These are phyloP conservation scores for Hirtodrosophila cameraria DNA, from an alignment of 2,888 invertebrate species.

Conservation along the genomic window DNA sequence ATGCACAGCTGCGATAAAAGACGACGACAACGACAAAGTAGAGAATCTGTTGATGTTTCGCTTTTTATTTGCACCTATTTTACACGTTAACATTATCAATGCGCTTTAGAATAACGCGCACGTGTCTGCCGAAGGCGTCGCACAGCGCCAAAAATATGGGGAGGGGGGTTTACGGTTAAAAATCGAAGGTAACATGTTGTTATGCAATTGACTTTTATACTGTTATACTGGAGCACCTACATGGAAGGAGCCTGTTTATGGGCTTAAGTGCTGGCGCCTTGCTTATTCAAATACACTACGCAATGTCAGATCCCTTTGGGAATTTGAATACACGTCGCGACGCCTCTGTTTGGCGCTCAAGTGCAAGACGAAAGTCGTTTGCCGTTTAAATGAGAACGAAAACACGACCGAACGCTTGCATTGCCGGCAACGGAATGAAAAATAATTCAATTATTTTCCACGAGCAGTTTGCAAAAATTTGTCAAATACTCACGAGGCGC, in stretches of 20 bases:
- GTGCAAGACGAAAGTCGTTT: conserved; percentile 17
- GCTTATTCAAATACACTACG: background rate
- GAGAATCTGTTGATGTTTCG: conserved; percentile 28
- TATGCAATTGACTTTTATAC: conserved; percentile 20
- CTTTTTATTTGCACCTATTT: conserved; percentile 10
- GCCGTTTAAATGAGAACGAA: conserved; percentile 12
- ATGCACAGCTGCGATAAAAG: conserved; percentile 3
- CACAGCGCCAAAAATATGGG: background rate
- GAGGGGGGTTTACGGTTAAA: conserved; percentile 13
- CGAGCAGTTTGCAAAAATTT: conserved; percentile 54
- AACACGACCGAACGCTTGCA: conserved; percentile 69
- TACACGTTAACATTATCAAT: conserved; percentile 30
- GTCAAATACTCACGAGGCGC: conserved; percentile 50
- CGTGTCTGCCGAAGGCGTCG: conserved; percentile 28
- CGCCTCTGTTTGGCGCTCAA: conserved; percentile 31
- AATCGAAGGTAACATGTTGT: conserved; percentile 12
- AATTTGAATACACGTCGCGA: conserved; percentile 20
- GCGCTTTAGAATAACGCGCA: conserved; percentile 23
- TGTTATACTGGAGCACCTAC: conserved; percentile 5
- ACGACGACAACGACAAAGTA: background rate
- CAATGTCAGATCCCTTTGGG: conserved; percentile 28
- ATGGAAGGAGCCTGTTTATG: too few relatives aligned
- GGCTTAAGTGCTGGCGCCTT: too few relatives aligned
- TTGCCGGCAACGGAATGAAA: conserved; percentile 77
- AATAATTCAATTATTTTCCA: conserved; percentile 77